Evolutionary conservation across 2,113 vertebrate species (phyloP).

Genomic region (Cavia porcellus): DNA sequence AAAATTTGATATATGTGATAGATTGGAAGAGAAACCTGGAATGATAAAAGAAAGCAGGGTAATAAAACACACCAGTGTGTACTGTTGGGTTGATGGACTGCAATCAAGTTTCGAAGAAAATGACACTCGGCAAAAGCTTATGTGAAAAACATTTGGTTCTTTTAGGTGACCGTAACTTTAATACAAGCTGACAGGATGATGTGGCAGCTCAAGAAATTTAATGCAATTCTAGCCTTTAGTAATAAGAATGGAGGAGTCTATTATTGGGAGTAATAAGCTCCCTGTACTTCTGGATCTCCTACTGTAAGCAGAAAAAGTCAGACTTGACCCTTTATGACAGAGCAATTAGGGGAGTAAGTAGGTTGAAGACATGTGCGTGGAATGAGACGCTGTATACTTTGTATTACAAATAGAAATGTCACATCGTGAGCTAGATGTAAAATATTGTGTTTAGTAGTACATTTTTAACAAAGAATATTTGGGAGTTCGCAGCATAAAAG

Average conservation of each 20-base stretch:
- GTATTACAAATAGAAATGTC: neutral
- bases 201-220: neutral
- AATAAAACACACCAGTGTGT: neutral
- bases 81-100: neutral
- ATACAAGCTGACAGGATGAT: conserved; percentile 12
- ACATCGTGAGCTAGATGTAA: neutral
- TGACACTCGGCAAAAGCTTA: neutral
- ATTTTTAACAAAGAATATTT: neutral
- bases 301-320: neutral
- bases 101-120: conserved; percentile 22
- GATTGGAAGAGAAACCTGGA: neutral
- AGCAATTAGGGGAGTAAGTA: no score
- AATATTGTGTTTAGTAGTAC: neutral
- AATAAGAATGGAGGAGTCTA: conserved; percentile 16
- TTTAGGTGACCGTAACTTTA: conserved; percentile 5
- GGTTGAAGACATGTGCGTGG: neutral
- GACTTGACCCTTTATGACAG: neutral
- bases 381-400: neutral
- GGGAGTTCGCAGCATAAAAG: neutral
- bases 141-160: neutral
- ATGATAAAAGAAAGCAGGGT: neutral
- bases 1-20: neutral
- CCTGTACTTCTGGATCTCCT: neutral
- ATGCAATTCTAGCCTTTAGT: neutral
- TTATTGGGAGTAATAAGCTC: neutral